Conservation (phyloP, 1,140 invertebrate species). For the Phymastichus coffea region DNA sequence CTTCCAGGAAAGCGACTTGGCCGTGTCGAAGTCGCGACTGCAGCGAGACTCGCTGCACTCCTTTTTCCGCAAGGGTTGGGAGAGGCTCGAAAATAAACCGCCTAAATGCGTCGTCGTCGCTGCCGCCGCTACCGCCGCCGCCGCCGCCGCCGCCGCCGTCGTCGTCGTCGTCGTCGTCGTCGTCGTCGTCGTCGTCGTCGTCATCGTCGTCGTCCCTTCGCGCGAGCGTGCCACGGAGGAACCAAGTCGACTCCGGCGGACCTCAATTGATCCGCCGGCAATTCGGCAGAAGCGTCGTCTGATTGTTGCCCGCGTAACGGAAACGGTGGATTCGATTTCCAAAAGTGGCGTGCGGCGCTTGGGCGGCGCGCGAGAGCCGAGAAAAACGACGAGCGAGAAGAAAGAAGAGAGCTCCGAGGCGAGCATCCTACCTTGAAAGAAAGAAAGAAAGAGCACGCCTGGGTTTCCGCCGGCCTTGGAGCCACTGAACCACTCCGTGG, state of each 20-base stretch:
- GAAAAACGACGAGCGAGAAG: neutral
- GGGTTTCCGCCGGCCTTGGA: conserved; percentile 59
- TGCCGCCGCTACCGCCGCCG: neutral
- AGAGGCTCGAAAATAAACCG: conserved; percentile 26
- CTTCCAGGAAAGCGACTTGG: too few species aligned
- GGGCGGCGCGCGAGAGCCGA: neutral
- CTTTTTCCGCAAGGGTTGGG: conserved; percentile 18
- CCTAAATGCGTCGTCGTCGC: conserved; percentile 21
- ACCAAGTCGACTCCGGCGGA: neutral
- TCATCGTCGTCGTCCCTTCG: too few species aligned
- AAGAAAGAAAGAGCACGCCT: neutral
- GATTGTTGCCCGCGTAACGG: too few species aligned
- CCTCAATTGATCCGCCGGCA: conserved; percentile 12
- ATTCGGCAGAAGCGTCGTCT: too few species aligned
- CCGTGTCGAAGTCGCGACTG: too few species aligned
- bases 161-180: too few species aligned
- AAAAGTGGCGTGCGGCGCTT: too few species aligned
- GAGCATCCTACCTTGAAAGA: conserved; percentile 27
- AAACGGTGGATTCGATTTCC: too few species aligned
- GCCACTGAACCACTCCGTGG: conserved; percentile 60
- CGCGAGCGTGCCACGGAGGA: neutral
- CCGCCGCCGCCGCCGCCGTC: too few species aligned
- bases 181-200: too few species aligned
- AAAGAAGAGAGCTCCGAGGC: conserved; percentile 33
- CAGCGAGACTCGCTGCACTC: too few species aligned